Evolutionary conservation across 2,113 vertebrate genomes (phyloP), one percentile per base, ranked within the genome.

Genomic region (Mastomys natalensis): DNA sequence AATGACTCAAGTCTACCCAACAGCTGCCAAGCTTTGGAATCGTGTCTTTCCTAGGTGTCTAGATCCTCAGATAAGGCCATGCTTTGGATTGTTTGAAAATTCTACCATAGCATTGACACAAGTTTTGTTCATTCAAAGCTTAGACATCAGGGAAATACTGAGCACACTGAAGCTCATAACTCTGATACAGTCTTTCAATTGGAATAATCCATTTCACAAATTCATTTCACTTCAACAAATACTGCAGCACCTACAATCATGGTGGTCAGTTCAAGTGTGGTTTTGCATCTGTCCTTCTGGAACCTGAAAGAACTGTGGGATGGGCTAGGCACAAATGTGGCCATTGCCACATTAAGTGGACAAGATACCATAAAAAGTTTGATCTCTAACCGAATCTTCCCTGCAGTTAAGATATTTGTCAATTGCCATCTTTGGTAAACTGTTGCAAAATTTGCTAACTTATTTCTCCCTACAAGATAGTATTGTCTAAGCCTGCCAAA

Each of bases 151-250:
- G 22, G 82, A 88, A 80, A 86, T 81, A 64, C 21, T n/a, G 77
- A 53, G 19, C 22, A 19, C 48, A 4, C 37, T 53, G 72, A 92
- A 60, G 40, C 62, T 87, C 17, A 85, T 34, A 68, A 7, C 16
- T 58, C 55, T 11, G 34, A 73, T 1, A 60, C 24, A 66, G 60
- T 64, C 34, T 53, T 85, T 72, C 29, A 5, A 64, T 76, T 76
- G 51, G 21, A 85, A 70, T 2, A 3, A 10, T 43, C 12, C 19
- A 48, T 87, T 95, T 84, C 34, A 89, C 26, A 89, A 72, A 87
- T 89, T 89, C 31, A 68, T 89, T 93, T 87, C 17, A 58, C 40
- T 82, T 92, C 80, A 91, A 64, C 51, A 85, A 90, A 93, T 51
- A 37, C 31, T 24, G 16, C 22, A 48, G 34, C 76, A 37, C n/a